Conservation (phyloP, 1,140 invertebrate genomes). For the Drosophila lacteicornis region DNA sequence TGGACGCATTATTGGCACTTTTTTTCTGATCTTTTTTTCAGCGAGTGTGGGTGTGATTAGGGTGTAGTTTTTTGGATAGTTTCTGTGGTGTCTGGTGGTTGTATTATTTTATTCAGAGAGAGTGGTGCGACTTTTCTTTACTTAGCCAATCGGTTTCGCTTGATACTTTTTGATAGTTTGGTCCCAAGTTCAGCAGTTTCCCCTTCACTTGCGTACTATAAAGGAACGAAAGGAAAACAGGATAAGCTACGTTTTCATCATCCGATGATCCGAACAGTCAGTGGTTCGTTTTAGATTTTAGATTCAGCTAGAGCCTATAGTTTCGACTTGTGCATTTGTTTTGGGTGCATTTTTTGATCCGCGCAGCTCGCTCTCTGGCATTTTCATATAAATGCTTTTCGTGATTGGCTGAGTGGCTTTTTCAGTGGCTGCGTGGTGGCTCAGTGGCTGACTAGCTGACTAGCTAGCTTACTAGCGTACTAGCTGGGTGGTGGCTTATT, state of each 20-base stretch:
- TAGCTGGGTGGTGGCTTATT: constrained; percentile 33
- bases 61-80: constrained; percentile 4
- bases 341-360: constrained; percentile 40
- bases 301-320: constrained; percentile 34
- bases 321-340: constrained; percentile 32
- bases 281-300: constrained; percentile 59
- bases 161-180: constrained; percentile 49
- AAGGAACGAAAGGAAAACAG: constrained; percentile 57
- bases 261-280: constrained; percentile 53
- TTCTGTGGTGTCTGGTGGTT: constrained; percentile 1
- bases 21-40: constrained; percentile 26
- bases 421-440: constrained; percentile 33
- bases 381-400: constrained; percentile 77
- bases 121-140: constrained; percentile 56
- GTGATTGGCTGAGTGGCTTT: constrained; percentile 41
- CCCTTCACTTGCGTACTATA: constrained; percentile 77
- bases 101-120: constrained; percentile 12
- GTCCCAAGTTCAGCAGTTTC: constrained; percentile 60
- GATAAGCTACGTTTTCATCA: constrained; percentile 52
- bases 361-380: constrained; percentile 61
- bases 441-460: constrained; percentile 26
- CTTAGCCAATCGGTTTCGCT: constrained; percentile 74
- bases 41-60: constrained; percentile 34
- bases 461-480: constrained; percentile 20
- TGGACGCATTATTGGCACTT: constrained; percentile 68